phyloP scores from a whole-genome alignment of 2,888 invertebrate genomes.

The Agrochola lychnidis region DNA sequence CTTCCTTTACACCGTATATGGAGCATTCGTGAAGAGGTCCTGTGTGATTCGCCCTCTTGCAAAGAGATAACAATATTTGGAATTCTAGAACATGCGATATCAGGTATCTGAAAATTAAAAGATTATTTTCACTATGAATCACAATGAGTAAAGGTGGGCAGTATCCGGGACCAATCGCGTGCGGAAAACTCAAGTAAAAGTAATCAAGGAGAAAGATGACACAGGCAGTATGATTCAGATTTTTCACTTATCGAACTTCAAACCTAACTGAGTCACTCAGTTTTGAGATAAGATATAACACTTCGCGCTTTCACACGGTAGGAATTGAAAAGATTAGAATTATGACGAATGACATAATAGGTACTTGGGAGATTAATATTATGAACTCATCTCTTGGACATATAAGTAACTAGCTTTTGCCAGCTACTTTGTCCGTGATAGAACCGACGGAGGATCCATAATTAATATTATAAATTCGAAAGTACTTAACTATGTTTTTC shows the following conservation, averaged over 20 bases:
- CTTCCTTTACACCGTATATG: slow-evolving; percentile 92
- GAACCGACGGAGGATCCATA: too few species aligned
- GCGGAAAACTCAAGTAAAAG: not conserved
- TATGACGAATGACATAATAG: not conserved
- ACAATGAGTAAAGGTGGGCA: not conserved
- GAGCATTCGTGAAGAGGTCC: slow-evolving; percentile 93
- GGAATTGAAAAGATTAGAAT: not conserved
- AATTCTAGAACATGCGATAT: slow-evolving; percentile 94
- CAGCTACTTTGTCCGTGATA: too few species aligned
- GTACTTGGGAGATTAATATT: not conserved
- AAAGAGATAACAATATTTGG: slow-evolving; percentile 94
- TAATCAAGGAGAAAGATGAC: slow-evolving; percentile 6
- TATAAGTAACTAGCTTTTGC: not conserved
- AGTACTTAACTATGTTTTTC: too few species aligned
- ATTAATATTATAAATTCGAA: too few species aligned
- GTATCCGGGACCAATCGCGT: too few species aligned
- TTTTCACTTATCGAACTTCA: not conserved
- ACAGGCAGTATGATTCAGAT: not conserved
- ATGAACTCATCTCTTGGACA: not conserved
- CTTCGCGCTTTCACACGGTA: not conserved
- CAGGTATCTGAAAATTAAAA: slow-evolving; percentile 85
- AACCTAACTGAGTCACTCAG: not conserved
- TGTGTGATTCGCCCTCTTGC: slow-evolving; percentile 92
- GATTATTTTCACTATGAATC: not conserved
- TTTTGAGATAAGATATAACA: not conserved